Evolutionary conservation across 2,113 vertebrate genomes (phyloP), one percentile per base, ranked within the genome.

Genomic region (Saccopteryx leptura): DNA sequence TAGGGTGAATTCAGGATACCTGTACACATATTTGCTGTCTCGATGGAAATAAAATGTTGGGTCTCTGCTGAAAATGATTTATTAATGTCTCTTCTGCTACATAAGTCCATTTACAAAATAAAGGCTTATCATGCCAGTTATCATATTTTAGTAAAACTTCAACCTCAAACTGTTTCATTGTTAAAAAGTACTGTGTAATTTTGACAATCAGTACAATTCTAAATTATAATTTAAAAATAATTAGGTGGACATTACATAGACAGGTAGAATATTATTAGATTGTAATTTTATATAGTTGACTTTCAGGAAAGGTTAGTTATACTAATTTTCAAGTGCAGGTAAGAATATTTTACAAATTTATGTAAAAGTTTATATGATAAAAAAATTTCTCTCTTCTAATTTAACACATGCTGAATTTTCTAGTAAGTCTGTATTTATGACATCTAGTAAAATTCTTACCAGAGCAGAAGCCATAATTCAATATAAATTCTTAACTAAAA

Each of bases 341-440:
- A 83, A 79, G 15, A 61, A 7, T 46, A 61, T 66, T 84, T 88
- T 24, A 33, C 17, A 80, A 92, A 90, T 46, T 60, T 85, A 93
- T 10, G 9, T 82, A 89, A 89, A 86, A 90, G 33, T 81, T 52
- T 39, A 94, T 68, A 7, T 84, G 72, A 66, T 19, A 80, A 58
- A 93, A 60, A 66, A 31, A 17, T 15, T 61, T 10, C 93, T 85
- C 26, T 61, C 24, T 74, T 65, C 50, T 46, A 63, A 89, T 48
- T 85, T 80, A 91, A 31, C 14, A 86, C 17, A 61, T 60, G 17
- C 15, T 71, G 58, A 83, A 84, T 90, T 93, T 72, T 82, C 46
- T 69, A 69, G 72, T 81, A 85, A 96, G 52, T 81, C 39, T 96
- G 0, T 90, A 14, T 95, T 92, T 80, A 58, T 92, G 87, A 92